Base-by-base conservation (phyloP, 2,113 vertebrate species). In the Gambusia holbrooki region DNA sequence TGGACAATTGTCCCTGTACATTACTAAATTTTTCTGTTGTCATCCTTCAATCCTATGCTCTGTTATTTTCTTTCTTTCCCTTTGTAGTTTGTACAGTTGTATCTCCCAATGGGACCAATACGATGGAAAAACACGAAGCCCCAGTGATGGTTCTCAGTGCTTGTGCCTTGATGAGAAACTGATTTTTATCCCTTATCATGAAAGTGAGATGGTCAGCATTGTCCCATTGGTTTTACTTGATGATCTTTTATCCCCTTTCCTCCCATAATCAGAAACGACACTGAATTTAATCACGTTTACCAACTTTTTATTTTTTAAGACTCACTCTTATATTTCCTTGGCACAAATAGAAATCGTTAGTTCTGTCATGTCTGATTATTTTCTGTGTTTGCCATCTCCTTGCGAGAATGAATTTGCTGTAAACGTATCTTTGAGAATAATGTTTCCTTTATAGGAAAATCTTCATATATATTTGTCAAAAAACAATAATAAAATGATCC, bases 391-490 rank as follows among this genome's bases (percentile, higher is more conserved):
- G 87, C 87, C 88, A 85, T 91, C 89, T 90, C 80, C 86, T 86
- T 90, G 84, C 93, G 91, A 90, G 88, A 87, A 87, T 89, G 77
- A 81, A 82, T 93, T 93, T 93, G 90, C 91, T 94, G 93, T 93
- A 93, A 92, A 92, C 89, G 89, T 90, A 90, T 93, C 91, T 92
- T 91, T 92, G 76, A 91, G 62, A 92, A 93, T 90, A 88, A 91
- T 92, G 90, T 93, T 92, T 93, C 92, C 89, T 90, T 78, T 48
- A 80, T 86, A 90, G 92, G 90, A 87, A 92, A 92, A 89, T 80
- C 87, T 93, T 93, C 92, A 93, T 93, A 94, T 95, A 94, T 95
- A 94, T 95, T 94, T 95, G 94, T 94, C 93, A 93, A 93, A 95
- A 95, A 95, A 94, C 94, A 94, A 85, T 85, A 94, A 93, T 92